Evolutionary conservation across 2,113 vertebrate genomes (phyloP), one percentile per base, ranked within the genome.

Genomic region (Rhadina sibilatrix): DNA sequence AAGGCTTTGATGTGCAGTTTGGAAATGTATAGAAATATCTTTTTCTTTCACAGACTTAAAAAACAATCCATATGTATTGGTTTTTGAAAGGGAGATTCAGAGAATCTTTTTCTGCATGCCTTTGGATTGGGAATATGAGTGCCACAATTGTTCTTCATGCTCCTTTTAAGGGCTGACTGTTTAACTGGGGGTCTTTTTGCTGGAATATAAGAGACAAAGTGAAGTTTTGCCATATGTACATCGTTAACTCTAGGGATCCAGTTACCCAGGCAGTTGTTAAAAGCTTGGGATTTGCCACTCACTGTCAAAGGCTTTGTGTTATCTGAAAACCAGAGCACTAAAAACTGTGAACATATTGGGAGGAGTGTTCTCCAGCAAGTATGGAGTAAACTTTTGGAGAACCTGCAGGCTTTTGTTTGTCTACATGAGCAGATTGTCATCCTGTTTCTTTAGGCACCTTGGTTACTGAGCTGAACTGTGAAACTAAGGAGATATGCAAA

Each of bases 81-180:
- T 44, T 87, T 72, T 31, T 37, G 28, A n/a, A 60, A 77, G 38
- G n/a, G 18, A 60, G 31, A 66, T 11, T 61, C 65, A 70, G 37
- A 33, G 23, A 53, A 59, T 60, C 21, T 23, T 6, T 44, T 91
- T 68, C 18, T 50, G 2, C 47, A 46, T 60, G 42, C 8, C 31
- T 83, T 61, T 79, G 57, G 24, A 27, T 24, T 72, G 47, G 17
- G 27, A 44, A 24, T 28, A 10, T 1, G 4, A 49, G n/a, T 0
- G 0, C 1, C 2, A 18, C 33, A 54, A 2, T 57, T 47, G n/a
- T 75, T 85, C 30, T 37, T 19, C 1, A 0, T 35, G 46, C 13
- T 77, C 24, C 23, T 80, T 68, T 40, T 49, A 81, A 50, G 49
- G 63, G 15, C 25, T 37, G 1, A 1, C 22, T 66, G 44, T 65